phyloP scores from a whole-genome alignment of 2,888 invertebrate genomes.

The Scaptomyza parva region DNA sequence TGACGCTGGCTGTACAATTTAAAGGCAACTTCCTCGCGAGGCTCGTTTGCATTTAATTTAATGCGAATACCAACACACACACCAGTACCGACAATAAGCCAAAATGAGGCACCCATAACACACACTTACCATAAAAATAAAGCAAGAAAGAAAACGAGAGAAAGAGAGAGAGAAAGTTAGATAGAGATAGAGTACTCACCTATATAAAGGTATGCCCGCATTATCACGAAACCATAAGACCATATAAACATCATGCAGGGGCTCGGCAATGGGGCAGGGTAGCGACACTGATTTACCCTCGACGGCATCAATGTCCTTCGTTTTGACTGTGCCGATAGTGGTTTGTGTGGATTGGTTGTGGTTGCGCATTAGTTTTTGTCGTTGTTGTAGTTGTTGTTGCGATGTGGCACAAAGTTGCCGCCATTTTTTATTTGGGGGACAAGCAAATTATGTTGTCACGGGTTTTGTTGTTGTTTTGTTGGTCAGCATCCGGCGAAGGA shows the following conservation, averaged over 20 bases:
- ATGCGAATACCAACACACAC: constrained; percentile 57
- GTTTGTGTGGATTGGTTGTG: constrained; percentile 32
- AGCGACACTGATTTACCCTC: constrained; percentile 94
- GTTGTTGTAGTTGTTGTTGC: constrained; percentile 26
- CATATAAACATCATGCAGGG: constrained; percentile 95
- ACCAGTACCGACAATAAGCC: constrained; percentile 51
- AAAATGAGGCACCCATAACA: constrained; percentile 35
- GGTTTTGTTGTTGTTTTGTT: constrained; percentile 57
- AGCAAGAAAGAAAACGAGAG: background rate
- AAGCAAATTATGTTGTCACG: constrained; percentile 72
- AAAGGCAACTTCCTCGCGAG: constrained; percentile 64
- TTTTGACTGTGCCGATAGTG: constrained; percentile 86
- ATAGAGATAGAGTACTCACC: constrained; percentile 86
- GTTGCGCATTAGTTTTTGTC: constrained; percentile 42
- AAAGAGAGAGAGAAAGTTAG: background rate
- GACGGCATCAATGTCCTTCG: constrained; percentile 93
- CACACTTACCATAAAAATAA: constrained; percentile 4
- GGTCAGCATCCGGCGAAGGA: constrained; percentile 66
- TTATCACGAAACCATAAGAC: constrained; percentile 96
- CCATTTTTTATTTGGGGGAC: constrained; percentile 53
- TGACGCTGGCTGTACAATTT: constrained; percentile 53
- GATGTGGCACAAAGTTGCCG: constrained; percentile 28
- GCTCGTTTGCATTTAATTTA: constrained; percentile 78
- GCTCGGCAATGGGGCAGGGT: constrained; percentile 94
- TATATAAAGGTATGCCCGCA: constrained; percentile 94